Evolutionary conservation across 2,888 invertebrate species (phyloP).

Genomic region (Callimorpha dominula): DNA sequence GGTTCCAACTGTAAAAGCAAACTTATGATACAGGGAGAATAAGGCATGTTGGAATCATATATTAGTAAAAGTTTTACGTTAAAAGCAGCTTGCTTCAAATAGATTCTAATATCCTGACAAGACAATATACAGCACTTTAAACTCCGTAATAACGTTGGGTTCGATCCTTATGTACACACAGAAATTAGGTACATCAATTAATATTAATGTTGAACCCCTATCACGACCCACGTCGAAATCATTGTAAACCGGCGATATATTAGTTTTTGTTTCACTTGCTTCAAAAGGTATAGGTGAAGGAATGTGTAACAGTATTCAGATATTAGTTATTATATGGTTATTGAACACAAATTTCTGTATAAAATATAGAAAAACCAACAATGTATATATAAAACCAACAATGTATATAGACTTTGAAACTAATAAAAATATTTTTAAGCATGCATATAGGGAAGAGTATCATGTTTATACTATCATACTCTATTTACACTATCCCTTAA

Average conservation of each 20-base stretch:
- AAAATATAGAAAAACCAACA: no score
- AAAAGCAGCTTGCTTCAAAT: no score
- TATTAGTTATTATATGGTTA: not conserved
- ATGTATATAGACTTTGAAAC: no score
- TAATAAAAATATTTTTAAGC: no score
- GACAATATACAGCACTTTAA: conserved; percentile 24
- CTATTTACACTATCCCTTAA: no score
- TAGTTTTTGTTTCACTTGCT: conserved; percentile 54
- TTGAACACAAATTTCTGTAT: not conserved
- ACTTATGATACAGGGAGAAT: no score
- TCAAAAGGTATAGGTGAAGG: conserved; percentile 39
- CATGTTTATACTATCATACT: no score
- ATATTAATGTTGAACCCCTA: conserved; percentile 54
- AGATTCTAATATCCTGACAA: no score
- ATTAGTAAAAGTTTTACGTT: not conserved
- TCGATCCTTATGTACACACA: conserved; percentile 39
- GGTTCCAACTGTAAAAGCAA: no score
- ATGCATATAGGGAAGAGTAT: no score
- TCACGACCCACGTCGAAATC: conserved; percentile 60
- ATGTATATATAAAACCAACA: no score
- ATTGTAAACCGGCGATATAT: conserved; percentile 54
- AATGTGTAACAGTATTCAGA: conserved; percentile 17
- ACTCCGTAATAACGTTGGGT: conserved; percentile 30
- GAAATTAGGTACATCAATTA: conserved; percentile 60
- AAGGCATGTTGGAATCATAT: not conserved